Evolutionary conservation across 2,888 invertebrate species (phyloP), one percentile per base, ranked within the genome.

Genomic region (Axea sp.): DNA sequence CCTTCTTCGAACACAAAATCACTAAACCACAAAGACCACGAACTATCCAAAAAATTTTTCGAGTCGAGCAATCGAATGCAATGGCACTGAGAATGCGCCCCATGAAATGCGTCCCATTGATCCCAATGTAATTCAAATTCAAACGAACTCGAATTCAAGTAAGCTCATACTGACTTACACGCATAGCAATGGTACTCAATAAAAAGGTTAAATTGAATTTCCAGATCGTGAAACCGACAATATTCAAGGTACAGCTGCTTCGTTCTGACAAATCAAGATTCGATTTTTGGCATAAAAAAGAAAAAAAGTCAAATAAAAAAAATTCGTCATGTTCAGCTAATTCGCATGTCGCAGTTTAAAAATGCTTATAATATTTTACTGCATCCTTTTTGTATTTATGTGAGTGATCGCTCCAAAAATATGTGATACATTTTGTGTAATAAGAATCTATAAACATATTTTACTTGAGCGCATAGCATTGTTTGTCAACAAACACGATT

Each of bases 171-270:
- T 45, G 65, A 67, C 67, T 73, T 62, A 68, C 68, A 73, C 73
- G 68, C 62, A 73, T 62, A 53, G 73, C 60, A 68, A 62, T 62
- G 62, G 55, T 47, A 43, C 55, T 60, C 73, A 68, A 73, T 68
- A 68, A 68, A 73, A 73, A 73, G 67, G 68, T 68, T 73, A 73
- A 68, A 73, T 68, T 62, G 68, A 68, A 68, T 64, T 73, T 62
- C 65, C 67, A 60, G 73, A 67, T 73, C 73, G 73, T 28, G 67
- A 59, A 73, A 53, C n/a, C 72, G 65, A 65, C 65, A 51, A 65
- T 72, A 72, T 39, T 72, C 59, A 31, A 65, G 51, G 59, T 59
- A 41, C 62, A 62, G 53, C 49, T 72, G 57, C 57, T 31, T 26
- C 62, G 28, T 8, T 49, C 37, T 55, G 55, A 47, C 53, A 31